Base-by-base conservation (phyloP, 2,888 invertebrate genomes). In the Idaea biselata region DNA sequence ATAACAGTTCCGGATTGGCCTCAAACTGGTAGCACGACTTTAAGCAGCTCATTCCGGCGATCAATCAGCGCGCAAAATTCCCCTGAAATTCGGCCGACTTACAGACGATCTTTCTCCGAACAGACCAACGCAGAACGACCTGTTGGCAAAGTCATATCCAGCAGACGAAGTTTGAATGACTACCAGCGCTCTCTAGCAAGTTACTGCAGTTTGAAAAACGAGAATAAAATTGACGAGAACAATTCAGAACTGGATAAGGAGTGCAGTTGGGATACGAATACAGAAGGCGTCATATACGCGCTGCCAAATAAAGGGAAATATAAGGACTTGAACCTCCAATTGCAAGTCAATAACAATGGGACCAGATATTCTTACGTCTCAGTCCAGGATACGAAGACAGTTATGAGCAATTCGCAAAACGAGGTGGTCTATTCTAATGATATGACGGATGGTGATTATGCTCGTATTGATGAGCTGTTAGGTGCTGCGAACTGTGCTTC, bases 1-100 rank as follows among this genome's bases (percentile, higher is more conserved):
- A 94, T 94, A 69, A 94, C 94, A 0, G 94, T 94, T 1, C 94
- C 94, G n/a, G 94, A 94, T 73, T 94, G 94, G 94, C 93, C 93
- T 0, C 89, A 88, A 65, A 87, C 85, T 18, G 82, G 81, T 8
- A 83, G 80, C 65, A 82, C 83, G 0, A 84, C 82, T 7, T 64
- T 86, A 33, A 86, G 86, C 18, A 75, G 84, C 0, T 80, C 89
- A 0, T 86, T 89, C 66, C 73, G 87, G 60, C 79, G 87, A 63
- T 92, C 90, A 0, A 88, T 89, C 55, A 89, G 89, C 71, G 91
- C 90, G 3, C 89, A 89, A 68, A 93, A 91, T 63, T 89, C 90
- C 0, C 91, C 91, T 54, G 92, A 91, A 82, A 89, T 88, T 61
- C 75, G 91, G 60, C 92, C 93, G 0, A 88, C 89, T 0, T 93